These are phyloP conservation scores for Scaptomyza flava DNA, from an alignment of 2,888 invertebrate genomes.

Conservation along the genomic window DNA sequence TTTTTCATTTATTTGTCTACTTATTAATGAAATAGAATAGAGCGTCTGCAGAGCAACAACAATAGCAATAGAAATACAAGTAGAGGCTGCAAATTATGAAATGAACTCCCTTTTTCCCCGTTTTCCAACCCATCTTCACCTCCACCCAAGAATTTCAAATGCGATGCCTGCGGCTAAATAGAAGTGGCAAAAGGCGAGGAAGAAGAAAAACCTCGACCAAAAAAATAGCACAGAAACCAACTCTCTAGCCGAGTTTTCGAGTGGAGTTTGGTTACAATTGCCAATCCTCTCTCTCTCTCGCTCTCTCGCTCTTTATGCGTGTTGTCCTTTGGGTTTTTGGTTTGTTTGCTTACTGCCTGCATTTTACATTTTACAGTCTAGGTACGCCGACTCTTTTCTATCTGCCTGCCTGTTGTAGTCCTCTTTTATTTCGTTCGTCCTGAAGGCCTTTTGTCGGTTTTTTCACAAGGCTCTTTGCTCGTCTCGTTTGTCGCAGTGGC, in stretches of 20 bases:
- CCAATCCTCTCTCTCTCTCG: conserved; percentile 13
- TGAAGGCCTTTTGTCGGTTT: not conserved
- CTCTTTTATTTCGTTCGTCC: not conserved
- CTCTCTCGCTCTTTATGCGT: conserved; percentile 14
- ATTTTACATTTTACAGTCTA: conserved; percentile 52
- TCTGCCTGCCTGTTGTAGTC: conserved; percentile 5
- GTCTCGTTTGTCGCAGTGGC: conserved; percentile 24
- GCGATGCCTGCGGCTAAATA: conserved; percentile 50
- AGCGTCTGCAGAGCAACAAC: conserved; percentile 32
- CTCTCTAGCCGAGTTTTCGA: conserved; percentile 54
- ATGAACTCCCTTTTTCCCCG: not conserved
- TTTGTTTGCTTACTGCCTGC: conserved; percentile 56
- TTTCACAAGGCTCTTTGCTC: conserved; percentile 14
- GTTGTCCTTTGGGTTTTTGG: conserved; percentile 49
- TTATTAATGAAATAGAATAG: conserved; percentile 62
- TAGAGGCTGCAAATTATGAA: conserved; percentile 44
- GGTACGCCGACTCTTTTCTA: conserved; percentile 30
- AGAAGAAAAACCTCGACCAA: conserved; percentile 39
- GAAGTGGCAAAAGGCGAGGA: conserved; percentile 30
- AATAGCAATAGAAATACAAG: conserved; percentile 31
- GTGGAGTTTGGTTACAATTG: conserved; percentile 68
- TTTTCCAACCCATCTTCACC: not conserved
- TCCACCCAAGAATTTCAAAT: conserved; percentile 53
- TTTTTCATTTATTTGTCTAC: conserved; percentile 66
- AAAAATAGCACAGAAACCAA: conserved; percentile 32